Evolutionary conservation across 2,888 invertebrate genomes (phyloP), one percentile per base, ranked within the genome.

Genomic region (Eretmocerus hayati): DNA sequence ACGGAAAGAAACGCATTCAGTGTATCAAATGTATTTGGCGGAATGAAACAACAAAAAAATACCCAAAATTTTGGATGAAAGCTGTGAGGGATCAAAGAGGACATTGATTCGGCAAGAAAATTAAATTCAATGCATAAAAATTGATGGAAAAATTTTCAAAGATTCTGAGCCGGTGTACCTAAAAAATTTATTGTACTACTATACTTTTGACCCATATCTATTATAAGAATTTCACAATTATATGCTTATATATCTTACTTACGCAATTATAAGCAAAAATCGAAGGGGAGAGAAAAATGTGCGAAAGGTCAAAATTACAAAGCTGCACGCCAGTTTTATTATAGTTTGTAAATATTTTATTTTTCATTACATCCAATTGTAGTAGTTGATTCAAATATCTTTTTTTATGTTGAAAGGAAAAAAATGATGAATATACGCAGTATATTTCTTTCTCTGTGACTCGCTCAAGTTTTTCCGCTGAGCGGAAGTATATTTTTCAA

Each of bases 261-360:
- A 8, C 42, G 42, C 33, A 41, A 50, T 49, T 30, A 20, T 37
- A 42, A 39, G 35, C 19, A 4, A 18, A 46, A 33, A 37, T 36
- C 20, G 26, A 19, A 30, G 18, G 52, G 39, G 39, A 48, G 48
- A 39, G 48, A 46, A 42, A 42, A 46, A 42, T 44, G 41, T 47
- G 47, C 41, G 23, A 26, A 45, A 32, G 18, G 36, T 20, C n/a
- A 9, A 35, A 35, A 37, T 19, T 6, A 39, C 15, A 39, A 23
- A 23, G 26, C 38, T 30, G 36, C 43, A 46, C 43, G 35, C 33
- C 23, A 42, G 39, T 35, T 42, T 44, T 46, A 48, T 45, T 52
- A 48, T 50, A 41, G 43, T 49, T 53, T 53, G 53, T 53, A 52
- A 30, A 53, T 47, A 53, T n/a, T 30, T 30, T 40, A 41, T 36